Evolutionary conservation across 2,888 invertebrate genomes (phyloP), one percentile per base, ranked within the genome.

Genomic region (Netelia fuscicornis): DNA sequence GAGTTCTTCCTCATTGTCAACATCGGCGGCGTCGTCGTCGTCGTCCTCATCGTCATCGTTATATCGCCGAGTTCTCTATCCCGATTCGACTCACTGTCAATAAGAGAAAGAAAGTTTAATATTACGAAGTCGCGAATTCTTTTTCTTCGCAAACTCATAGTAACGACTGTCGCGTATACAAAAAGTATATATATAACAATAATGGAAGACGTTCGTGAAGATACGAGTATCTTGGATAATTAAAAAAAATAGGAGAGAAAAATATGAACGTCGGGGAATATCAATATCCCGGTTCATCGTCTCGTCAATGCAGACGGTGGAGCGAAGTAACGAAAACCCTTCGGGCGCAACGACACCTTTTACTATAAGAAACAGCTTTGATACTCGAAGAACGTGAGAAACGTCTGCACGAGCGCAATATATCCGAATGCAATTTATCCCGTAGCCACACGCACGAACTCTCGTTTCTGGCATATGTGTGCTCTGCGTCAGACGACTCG

Each of bases 341-440:
- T 54, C 56, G 78, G 75, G 62, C 68, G 30, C 44, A 23, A 72
- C 72, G 52, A 82, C 83, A 77, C 84, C 52, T 76, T 75, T 58
- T 58, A 13, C 58, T 20, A 20, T 58, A 20, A 20, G 17, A 10
- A 58, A 58, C n/a, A 58, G 42, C 23, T 60, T 76, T 76, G 76
- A 76, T 20, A 37, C 65, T 42, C 67, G 44, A 76, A 65, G 20
- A 20, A 20, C 20, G 67, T n/a, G 37, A 76, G 42, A 75, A 64
- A 17, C 48, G 17, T 75, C 9, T 52, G 52, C 17, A 52, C 17
- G 37, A 25, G 13, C 25, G 84, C 74, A 85, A 83, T 82, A 79
- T 84, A 76, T 78, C 25, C n/a, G 17, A 52, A 25, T 60, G 79
- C 65, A 64, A 83, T 68, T 71, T 79, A 58, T 68, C 56, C 65